Evolutionary conservation across 2,797 vertebrate species (phyloP).

Genomic region (Threskiornis aethiopicus): DNA sequence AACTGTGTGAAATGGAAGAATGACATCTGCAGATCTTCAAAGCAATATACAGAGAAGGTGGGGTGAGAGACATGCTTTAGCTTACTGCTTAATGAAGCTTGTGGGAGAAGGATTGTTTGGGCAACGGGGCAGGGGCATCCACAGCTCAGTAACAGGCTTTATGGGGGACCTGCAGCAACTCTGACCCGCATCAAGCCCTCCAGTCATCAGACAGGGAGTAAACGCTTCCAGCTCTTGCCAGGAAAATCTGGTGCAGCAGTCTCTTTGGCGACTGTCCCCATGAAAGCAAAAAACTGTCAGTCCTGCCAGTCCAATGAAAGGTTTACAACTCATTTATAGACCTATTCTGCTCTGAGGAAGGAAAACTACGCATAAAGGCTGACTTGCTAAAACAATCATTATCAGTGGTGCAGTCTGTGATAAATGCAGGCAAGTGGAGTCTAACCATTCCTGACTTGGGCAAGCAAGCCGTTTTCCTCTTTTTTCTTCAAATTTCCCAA

Average conservation of each 20-base stretch:
- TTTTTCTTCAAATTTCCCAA: background rate
- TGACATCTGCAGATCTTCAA: background rate
- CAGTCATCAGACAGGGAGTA: background rate
- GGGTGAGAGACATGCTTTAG: background rate
- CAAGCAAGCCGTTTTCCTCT: background rate
- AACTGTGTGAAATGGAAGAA: background rate
- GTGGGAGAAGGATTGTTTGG: background rate
- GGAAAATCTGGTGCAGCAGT: background rate
- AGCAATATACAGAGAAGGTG: background rate
- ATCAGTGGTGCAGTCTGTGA: background rate
- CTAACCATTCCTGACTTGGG: background rate
- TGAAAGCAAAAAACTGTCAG: background rate
- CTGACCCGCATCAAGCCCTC: fast-evolving
- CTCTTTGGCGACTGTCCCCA: background rate
- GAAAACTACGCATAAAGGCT: background rate
- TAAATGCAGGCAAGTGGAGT: background rate
- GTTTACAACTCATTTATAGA: background rate
- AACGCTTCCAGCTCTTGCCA: background rate
- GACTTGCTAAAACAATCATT: background rate
- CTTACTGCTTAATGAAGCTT: background rate
- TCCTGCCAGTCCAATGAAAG: background rate
- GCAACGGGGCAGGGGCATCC: background rate
- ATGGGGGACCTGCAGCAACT: background rate
- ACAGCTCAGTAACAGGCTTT: background rate
- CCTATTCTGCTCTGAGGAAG: background rate